Conservation (phyloP, 2,888 invertebrate genomes). For the Carpatolechia fugitivella region DNA sequence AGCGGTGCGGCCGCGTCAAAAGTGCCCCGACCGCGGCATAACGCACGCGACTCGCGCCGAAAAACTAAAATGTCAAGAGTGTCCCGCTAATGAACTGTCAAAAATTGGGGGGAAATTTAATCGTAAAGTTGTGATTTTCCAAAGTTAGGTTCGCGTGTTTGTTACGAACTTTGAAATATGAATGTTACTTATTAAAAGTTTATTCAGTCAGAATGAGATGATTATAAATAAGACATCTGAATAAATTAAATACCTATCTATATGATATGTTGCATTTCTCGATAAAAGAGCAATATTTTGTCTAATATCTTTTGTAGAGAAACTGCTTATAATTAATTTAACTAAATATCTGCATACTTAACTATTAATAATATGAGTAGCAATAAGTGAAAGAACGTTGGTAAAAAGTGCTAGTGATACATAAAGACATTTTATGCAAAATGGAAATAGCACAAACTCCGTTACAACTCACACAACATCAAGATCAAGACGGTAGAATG, state of each 20-base stretch:
- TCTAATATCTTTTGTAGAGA: too few relatives aligned
- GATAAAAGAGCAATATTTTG: too few relatives aligned
- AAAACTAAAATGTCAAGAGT: constrained; percentile 21
- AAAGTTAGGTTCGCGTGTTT: neutral
- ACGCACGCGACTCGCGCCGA: constrained; percentile 45
- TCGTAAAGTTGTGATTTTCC: neutral
- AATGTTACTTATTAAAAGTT: too few relatives aligned
- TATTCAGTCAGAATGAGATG: too few relatives aligned
- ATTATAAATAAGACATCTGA: neutral
- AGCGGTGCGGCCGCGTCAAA: constrained; percentile 64
- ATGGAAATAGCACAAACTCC: constrained; percentile 76
- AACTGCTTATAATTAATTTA: too few relatives aligned
- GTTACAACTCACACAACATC: constrained; percentile 66
- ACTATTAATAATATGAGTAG: neutral
- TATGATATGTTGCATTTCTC: too few relatives aligned
- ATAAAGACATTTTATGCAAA: constrained; percentile 24
- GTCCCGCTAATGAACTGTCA: constrained; percentile 13
- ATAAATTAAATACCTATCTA: neutral
- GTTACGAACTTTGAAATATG: too few relatives aligned
- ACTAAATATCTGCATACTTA: too few relatives aligned
- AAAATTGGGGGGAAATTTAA: neutral
- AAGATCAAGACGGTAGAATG: constrained; percentile 57
- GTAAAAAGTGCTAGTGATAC: too few relatives aligned
- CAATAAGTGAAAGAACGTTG: constrained; percentile 2
- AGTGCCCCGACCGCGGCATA: constrained; percentile 61